Evolutionary conservation across 1,140 invertebrate species (phyloP).

Genomic region (Eurytemora carolleeae): DNA sequence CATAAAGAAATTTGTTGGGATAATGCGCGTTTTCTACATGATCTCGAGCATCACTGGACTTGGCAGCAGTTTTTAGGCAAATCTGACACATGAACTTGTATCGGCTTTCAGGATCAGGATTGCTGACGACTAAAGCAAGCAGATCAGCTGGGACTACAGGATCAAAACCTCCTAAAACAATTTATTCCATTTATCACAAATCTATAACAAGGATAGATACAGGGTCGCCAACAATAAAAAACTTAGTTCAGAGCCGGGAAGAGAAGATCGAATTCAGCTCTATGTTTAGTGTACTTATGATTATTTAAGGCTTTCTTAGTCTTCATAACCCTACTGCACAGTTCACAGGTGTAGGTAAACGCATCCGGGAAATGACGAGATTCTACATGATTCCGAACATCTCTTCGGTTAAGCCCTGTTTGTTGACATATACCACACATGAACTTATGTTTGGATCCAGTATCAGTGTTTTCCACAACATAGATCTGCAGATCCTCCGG

Average conservation of each 20-base stretch:
- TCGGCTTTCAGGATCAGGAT: background rate
- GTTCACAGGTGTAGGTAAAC: background rate
- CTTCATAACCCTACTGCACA: background rate
- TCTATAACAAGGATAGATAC: no score
- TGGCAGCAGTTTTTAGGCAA: background rate
- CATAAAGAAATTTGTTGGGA: background rate
- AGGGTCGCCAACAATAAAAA: no score
- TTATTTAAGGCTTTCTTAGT: background rate
- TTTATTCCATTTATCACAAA: no score
- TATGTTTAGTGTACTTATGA: no score
- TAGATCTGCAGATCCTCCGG: background rate
- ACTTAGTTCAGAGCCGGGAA: no score
- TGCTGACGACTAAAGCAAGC: no score
- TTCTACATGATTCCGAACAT: background rate
- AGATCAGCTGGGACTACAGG: no score
- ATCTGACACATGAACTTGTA: background rate
- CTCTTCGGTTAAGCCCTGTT: background rate
- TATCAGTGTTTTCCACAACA: background rate
- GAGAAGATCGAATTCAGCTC: no score
- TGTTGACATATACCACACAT: background rate
- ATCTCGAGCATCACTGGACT: background rate
- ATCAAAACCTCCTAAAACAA: no score
- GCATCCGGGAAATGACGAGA: background rate
- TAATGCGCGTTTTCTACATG: background rate
- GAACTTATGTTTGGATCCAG: background rate